Evolutionary conservation across 1,140 invertebrate species (phyloP), one percentile per base, ranked within the genome.

Genomic region (Apis florea): DNA sequence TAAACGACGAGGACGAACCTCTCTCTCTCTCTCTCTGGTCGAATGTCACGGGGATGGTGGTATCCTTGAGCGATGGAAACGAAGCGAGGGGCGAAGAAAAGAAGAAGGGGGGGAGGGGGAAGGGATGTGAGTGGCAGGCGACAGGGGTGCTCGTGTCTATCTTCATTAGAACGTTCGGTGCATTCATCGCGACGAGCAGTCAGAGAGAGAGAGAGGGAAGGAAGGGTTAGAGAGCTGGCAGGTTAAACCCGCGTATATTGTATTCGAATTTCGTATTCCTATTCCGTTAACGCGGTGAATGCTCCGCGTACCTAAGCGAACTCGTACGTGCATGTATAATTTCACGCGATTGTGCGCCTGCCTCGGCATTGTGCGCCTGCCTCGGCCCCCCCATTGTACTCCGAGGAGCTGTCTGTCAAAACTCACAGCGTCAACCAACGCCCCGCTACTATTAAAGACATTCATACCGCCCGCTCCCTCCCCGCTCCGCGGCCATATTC

Each of bases 371-470:
- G 82, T 83, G 77, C 61, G 26, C 26, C 61, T n/a, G 26, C 1
- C 26, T 54, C 72, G 51, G 54, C 51, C 67, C 73, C 73, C 70
- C 84, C 75, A 86, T 86, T 86, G 85, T 86, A 81, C 75, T 75
- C 71, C 66, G 70, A 86, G 85, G 75, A 86, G 84, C 85, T 86
- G 85, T 86, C 85, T 86, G 85, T 86, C 85, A 86, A 86, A 86
- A 86, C 85, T 86, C 80, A 56, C 63, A 77, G 59, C 81, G 85
- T 86, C 85, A 86, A 86, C 85, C 67, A 31, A 79, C 79, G 83
- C 69, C 84, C 58, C 49, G 84, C 84, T 83, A 86, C 85, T 83
- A 85, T 86, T 85, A 83, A 85, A 80, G 84, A 86, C 84, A 78
- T 72, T 86, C 85, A 61, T 72, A 83, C 80, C 59, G 47, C 19